These are phyloP conservation scores for Anarsia innoxiella DNA, from an alignment of 2,888 invertebrate genomes.

Conservation along the genomic window DNA sequence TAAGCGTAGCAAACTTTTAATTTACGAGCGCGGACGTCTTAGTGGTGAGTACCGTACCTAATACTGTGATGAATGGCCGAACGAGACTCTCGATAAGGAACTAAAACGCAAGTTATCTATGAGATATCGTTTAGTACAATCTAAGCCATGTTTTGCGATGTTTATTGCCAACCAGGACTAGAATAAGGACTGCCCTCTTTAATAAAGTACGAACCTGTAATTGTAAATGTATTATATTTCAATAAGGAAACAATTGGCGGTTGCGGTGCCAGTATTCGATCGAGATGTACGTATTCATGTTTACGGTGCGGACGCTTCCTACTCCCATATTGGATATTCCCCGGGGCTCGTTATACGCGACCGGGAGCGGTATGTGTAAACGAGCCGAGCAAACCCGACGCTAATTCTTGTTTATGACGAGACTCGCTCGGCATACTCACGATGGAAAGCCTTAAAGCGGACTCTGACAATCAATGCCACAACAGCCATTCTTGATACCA, in stretches of 20 bases:
- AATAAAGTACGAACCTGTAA: constrained; percentile 11
- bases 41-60: no score
- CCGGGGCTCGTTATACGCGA: constrained; percentile 54
- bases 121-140: no score
- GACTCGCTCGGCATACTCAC: constrained; percentile 47
- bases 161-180: not conserved
- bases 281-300: constrained; percentile 53
- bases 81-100: no score
- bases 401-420: constrained; percentile 71
- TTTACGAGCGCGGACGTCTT: no score
- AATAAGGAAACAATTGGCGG: constrained; percentile 47
- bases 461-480: constrained; percentile 51
- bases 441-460: constrained; percentile 48
- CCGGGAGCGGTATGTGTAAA: constrained; percentile 69
- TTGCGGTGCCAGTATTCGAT: constrained; percentile 28
- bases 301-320: constrained; percentile 56
- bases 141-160: no score
- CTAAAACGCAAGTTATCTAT: no score
- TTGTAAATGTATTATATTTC: constrained; percentile 15
- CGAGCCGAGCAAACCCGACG: constrained; percentile 62
- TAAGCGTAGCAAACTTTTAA: constrained; percentile 25
- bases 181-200: no score
- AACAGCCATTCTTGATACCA: constrained; percentile 34
- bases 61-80: no score
- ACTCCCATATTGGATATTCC: constrained; percentile 54